A percentile compares a stretch with the other conserved stretches of the same genome.
Evolutionary conservation across 1,140 invertebrate genomes (phyloP).

Genomic region (Dufourea novaeangliae): DNA sequence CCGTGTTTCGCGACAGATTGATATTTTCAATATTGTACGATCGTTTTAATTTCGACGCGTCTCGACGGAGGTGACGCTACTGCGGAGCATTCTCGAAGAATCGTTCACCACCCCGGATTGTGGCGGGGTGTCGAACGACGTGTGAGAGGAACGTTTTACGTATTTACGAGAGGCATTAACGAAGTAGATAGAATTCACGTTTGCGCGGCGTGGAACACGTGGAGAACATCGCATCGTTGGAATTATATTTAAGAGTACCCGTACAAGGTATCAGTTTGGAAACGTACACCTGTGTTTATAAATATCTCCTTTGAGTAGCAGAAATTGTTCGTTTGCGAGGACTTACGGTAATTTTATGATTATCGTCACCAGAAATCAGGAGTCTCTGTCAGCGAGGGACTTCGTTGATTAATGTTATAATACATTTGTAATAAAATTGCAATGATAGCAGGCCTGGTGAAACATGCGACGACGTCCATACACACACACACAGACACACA

Average conservation of each 20-base stretch:
- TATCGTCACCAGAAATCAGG: no score
- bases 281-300: neutral
- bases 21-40: neutral
- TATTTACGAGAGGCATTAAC: neutral
- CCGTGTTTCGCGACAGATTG: neutral
- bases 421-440: no score
- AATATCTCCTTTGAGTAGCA: no score
- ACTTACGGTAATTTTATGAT: no score
- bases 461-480: no score
- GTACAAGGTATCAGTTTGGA: no score
- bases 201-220: neutral
- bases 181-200: neutral
- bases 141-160: neutral
- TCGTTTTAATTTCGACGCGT: neutral
- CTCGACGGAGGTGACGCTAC: neutral
- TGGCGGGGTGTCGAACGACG: no score
- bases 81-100: neutral
- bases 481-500: no score
- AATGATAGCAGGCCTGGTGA: no score
- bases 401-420: neutral
- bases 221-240: neutral
- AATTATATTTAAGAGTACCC: neutral
- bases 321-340: no score
- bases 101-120: no score
- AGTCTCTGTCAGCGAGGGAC: neutral